Percentiles rank a stretch among this genome's conserved stretches.
Conservation (phyloP, 2,797 vertebrate species). For the Natrix natrix region DNA sequence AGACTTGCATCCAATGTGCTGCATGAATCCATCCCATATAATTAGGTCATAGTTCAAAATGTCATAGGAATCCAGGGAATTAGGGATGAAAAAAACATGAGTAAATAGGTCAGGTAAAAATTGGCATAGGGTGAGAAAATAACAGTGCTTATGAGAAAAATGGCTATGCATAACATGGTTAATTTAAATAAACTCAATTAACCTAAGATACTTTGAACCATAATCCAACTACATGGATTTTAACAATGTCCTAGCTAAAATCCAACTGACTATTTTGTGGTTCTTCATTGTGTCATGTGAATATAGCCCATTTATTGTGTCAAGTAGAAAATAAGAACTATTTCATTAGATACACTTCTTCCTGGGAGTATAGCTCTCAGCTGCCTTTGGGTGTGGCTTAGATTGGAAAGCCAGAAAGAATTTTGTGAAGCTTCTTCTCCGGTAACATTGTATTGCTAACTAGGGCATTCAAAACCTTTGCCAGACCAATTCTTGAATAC, state of each 20-base stretch:
- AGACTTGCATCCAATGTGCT: background rate
- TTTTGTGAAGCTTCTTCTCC: no score
- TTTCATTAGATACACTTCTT: background rate
- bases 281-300: background rate
- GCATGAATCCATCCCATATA: background rate
- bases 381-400: background rate
- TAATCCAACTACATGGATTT: background rate
- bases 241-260: background rate
- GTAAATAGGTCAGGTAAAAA: background rate
- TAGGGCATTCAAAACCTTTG: no score
- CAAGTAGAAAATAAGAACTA: background rate
- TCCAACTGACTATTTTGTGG: background rate
- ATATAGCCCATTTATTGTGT: background rate
- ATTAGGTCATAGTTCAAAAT: background rate
- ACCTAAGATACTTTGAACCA: background rate
- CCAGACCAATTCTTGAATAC: no score
- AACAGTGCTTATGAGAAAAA: background rate
- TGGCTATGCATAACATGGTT: background rate
- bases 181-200: background rate
- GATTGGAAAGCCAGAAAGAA: background rate
- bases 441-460: no score
- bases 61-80: background rate
- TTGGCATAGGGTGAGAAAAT: background rate
- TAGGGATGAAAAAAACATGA: background rate
- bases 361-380: background rate